Base-by-base conservation (phyloP, 1,140 invertebrate genomes). In the Drosophila nannoptera region DNA sequence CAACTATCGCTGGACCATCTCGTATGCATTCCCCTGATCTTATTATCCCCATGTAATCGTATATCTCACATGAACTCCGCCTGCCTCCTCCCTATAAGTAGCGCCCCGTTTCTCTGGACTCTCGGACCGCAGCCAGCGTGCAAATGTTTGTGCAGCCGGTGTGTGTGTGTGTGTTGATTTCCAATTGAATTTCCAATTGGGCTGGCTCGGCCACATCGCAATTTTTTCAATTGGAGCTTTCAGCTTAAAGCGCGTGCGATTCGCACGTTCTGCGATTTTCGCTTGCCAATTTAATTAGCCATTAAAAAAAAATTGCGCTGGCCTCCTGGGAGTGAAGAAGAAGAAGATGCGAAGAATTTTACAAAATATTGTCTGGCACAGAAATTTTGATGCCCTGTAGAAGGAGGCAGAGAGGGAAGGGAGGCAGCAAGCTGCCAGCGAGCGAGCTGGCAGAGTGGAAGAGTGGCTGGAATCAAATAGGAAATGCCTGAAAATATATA, bases 221-320 rank as follows among this genome's bases (percentile, higher is more conserved):
- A 78, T 59, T 49, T 78, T 83, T 72, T 78, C 61, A 75, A 84
- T 82, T 84, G 73, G 42, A 58, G 49, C 52, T 45, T 69, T 46
- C 59, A 64, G 43, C 59, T 61, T 74, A 40, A 69, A 58, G 60
- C 56, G 45, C 45, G 58, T 31, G 46, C 22, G 22, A 22, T 22
- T 50, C 49, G 61, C 55, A 35, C 46, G 46, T 12, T 52, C 49
- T 61, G 63, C 35, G 48, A 45, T 75, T 35, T 50, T 65, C 38
- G 46, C 48, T 73, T 68, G 64, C 64, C 73, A 83, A 76, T 84
- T 83, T 84, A 83, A 83, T 83, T 83, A 83, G 63, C 80, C 80
- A 83, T 78, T 76, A 78, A 83, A 43, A 14, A 56, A 48, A 69
- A 56, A 43, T 56, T 64, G 46, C 54, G 7, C 32, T 29, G 31